Base-by-base conservation (phyloP, 2,797 vertebrate species). In the Chelmon rostratus region DNA sequence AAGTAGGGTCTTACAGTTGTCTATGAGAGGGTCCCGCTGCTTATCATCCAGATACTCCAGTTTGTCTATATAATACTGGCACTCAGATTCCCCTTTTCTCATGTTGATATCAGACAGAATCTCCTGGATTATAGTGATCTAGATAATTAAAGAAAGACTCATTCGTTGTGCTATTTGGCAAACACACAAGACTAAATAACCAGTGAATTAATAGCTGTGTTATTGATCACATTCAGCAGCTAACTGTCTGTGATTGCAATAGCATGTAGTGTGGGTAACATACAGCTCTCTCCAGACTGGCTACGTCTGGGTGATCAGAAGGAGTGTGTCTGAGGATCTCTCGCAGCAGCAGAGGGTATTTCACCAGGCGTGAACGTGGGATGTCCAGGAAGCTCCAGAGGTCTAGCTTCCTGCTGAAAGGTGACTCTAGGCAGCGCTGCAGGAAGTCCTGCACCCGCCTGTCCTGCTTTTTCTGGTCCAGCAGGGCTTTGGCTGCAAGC, bases 381-480 rank as follows among this genome's bases (percentile, higher is more conserved):
- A 99, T 98, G 89, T 99, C 98, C 52, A 99, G 91, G 92, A 99
- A 99, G 92, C 97, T 99, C 98, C 98, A 99, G 0, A 99, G 96
- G 89, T 99, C 98, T 38, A 99, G 89, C 90, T 99, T 99, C 82
- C 98, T 96, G 94, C 97, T 99, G 93, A 99, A 99, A 13, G 98
- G 98, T 0, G 98, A 99, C 90, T 99, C 98, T 0, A 99, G 94
- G 79, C 98, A 99, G 52, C 97, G 96, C 91, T 99, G 97, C 59
- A 99, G 95, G 91, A 99, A 99, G 91, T 99, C 98, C 83, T 98
- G 97, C 8, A 99, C 98, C 12, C 96, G 95, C 3, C 82, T 93
- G 90, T 98, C 97, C 83, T 98, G 97, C 76, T 99, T 99, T 84
- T 99, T 99, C 93, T 97, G 97, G 85, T 99, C 97, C 58, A 99